These are phyloP conservation scores for Coelinius sp. DNA, from an alignment of 2,888 invertebrate genomes.

Conservation along the genomic window DNA sequence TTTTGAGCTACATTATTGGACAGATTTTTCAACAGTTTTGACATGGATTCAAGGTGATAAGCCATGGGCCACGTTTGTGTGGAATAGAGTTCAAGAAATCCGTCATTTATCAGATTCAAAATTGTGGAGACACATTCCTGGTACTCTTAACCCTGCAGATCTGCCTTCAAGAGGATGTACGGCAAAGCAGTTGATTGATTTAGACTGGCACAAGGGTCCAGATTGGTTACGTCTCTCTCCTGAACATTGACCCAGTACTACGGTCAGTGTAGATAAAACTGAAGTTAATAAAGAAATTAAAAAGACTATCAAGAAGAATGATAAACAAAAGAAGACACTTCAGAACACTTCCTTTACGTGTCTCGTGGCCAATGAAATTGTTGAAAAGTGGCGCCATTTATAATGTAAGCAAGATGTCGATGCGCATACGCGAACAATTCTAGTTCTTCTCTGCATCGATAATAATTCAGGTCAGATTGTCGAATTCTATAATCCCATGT, in stretches of 20 bases:
- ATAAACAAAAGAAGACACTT: not conserved
- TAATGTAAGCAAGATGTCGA: no score
- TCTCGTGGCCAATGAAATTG: not conserved
- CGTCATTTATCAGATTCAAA: not conserved
- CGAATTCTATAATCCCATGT: no score
- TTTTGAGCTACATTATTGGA: conserved; percentile 48
- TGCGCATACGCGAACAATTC: no score
- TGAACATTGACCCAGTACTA: not conserved
- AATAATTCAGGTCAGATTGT: no score
- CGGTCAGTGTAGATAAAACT: not conserved
- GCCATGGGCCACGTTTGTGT: conserved; percentile 53
- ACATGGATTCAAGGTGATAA: conserved; percentile 52
- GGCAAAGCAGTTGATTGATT: not conserved
- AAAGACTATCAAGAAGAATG: not conserved
- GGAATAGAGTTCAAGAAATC: conserved; percentile 49
- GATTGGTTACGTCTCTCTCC: not conserved
- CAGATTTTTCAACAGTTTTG: conserved; percentile 53
- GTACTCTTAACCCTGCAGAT: not conserved
- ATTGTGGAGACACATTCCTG: not conserved
- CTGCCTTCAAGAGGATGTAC: not conserved
- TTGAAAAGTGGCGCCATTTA: no score
- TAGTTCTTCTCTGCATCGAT: no score
- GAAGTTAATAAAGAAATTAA: not conserved
- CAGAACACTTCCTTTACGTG: not conserved
- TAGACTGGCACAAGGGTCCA: not conserved